Percentiles rank a stretch among this genome's conserved stretches.
Evolutionary conservation across 2,888 invertebrate genomes (phyloP).

Genomic region (Diarsia dahlii): DNA sequence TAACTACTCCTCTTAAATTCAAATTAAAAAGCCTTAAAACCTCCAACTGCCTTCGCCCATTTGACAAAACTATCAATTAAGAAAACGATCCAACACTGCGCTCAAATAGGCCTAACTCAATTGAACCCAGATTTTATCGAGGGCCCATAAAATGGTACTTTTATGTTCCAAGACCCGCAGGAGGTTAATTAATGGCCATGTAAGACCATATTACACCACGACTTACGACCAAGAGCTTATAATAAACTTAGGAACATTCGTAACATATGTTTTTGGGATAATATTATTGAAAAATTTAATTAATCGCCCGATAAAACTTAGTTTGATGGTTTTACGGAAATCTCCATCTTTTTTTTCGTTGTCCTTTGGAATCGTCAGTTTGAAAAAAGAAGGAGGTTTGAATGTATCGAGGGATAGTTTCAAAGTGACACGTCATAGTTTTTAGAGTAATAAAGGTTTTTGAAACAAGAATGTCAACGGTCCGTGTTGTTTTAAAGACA

Average conservation of each 20-base stretch:
- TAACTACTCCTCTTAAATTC: slow-evolving; percentile 45
- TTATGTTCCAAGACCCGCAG: slow-evolving; percentile 76
- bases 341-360: slow-evolving; percentile 57
- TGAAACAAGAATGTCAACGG: slow-evolving; percentile 11
- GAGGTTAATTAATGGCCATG: slow-evolving; percentile 86
- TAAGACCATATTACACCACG: slow-evolving; percentile 80
- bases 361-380: slow-evolving; percentile 30
- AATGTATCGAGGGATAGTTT: slow-evolving; percentile 41
- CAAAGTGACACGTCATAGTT: slow-evolving; percentile 54
- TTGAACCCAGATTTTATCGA: slow-evolving; percentile 77
- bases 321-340: slow-evolving; percentile 68
- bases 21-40: slow-evolving; percentile 62
- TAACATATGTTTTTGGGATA: slow-evolving; percentile 84
- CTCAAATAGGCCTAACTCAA: slow-evolving; percentile 73
- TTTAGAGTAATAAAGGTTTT: slow-evolving; percentile 41
- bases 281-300: slow-evolving; percentile 82
- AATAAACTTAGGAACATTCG: slow-evolving; percentile 82
- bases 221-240: slow-evolving; percentile 76
- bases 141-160: slow-evolving; percentile 80
- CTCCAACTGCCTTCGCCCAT: slow-evolving; percentile 32
- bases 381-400: slow-evolving; percentile 31
- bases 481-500: slow-evolving; percentile 8
- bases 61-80: slow-evolving; percentile 66
- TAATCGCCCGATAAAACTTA: slow-evolving; percentile 77
- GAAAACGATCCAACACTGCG: slow-evolving; percentile 42